Conservation (phyloP, 2,113 vertebrate species). For the Atlantisia rogersi region DNA sequence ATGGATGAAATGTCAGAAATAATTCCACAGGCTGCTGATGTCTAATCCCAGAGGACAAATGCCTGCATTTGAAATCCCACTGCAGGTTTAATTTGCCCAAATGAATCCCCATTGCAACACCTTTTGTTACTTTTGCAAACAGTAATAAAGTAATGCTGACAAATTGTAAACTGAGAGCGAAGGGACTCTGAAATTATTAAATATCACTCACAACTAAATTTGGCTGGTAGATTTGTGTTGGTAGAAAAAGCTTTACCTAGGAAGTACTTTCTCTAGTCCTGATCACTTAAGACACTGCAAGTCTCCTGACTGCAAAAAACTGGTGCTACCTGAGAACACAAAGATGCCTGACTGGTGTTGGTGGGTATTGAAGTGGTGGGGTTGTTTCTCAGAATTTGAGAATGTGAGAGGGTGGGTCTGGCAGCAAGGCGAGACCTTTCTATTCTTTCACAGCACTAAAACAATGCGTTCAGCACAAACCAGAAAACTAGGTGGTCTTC, state of each 20-base stretch:
- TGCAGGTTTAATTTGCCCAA: slow-evolving; percentile 48
- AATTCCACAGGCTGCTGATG: slow-evolving; percentile 46
- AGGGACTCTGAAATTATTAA: slow-evolving; percentile 29
- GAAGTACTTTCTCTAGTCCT: neutral
- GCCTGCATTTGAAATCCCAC: slow-evolving; percentile 17
- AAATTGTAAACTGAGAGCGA: slow-evolving; percentile 41
- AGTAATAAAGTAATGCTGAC: slow-evolving; percentile 48
- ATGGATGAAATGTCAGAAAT: slow-evolving; percentile 55
- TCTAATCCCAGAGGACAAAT: slow-evolving; percentile 30
- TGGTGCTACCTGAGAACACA: neutral
- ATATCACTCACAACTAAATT: slow-evolving; percentile 33
- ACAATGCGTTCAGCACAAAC: neutral
- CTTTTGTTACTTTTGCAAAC: slow-evolving; percentile 39
- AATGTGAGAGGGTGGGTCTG: neutral
- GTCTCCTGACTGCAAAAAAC: neutral
- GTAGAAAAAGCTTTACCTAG: neutral
- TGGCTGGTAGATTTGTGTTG: neutral
- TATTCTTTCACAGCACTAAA: neutral
- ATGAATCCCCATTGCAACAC: slow-evolving; percentile 10
- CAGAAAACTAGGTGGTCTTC: neutral
- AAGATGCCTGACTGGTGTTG: rapidly evolving
- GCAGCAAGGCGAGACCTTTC: neutral
- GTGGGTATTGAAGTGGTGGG: neutral
- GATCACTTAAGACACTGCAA: neutral
- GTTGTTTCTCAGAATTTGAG: neutral